Conservation (phyloP, 2,113 vertebrate genomes). For the Chaetorhynchus papuensis region DNA sequence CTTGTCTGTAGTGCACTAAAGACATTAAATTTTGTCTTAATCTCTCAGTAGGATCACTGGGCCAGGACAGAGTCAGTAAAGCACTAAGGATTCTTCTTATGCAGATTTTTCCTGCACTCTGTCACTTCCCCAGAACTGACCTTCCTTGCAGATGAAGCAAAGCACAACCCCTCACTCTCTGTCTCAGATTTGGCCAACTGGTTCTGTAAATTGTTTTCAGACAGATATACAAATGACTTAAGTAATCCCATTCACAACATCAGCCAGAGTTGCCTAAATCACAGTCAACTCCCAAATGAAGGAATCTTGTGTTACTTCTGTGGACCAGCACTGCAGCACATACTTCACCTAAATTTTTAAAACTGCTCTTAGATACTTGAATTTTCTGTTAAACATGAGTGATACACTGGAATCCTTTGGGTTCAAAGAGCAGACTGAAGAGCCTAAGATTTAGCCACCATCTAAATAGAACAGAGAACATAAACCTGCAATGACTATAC, state of each 20-base stretch:
- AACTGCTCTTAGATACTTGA: neutral
- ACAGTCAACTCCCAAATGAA: neutral
- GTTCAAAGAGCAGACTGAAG: neutral
- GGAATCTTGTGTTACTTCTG: neutral
- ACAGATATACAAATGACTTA: neutral
- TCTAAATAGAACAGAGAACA: neutral
- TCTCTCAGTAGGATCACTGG: neutral
- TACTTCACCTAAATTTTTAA: neutral
- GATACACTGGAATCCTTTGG: neutral
- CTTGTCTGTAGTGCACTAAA: neutral
- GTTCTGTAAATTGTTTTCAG: neutral
- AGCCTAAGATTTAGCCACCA: neutral
- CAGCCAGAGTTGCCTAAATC: neutral
- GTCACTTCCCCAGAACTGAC: neutral
- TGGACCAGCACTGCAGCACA: neutral
- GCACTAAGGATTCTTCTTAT: neutral
- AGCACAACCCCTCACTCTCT: neutral
- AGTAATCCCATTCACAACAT: neutral
- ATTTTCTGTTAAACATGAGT: neutral
- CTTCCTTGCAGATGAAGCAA: neutral
- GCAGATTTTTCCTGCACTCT: neutral
- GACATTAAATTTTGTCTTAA: neutral
- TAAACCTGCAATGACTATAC: neutral
- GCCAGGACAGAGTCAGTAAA: neutral
- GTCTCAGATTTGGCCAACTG: neutral